phyloP scores from a whole-genome alignment of 92 coral and sea anemone species.

The Porites cylindrica region DNA sequence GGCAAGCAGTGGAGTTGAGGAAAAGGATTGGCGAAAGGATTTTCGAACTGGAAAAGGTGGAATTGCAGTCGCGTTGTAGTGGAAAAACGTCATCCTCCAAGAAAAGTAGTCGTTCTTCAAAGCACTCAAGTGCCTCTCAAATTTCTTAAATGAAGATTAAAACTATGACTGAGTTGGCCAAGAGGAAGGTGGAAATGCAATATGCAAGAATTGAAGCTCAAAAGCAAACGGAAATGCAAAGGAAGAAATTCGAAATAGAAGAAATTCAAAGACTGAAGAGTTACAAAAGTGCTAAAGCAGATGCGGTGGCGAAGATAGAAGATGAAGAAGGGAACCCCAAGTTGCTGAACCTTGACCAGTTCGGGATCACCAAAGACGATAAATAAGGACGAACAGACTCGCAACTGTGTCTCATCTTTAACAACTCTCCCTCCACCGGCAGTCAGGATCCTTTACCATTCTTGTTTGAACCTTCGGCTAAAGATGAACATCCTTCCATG shows the following conservation, averaged over 20 bases:
- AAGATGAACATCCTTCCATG: neutral
- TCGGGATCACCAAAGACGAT: neutral
- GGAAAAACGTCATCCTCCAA: slow-evolving; percentile 3
- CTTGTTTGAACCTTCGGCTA: neutral
- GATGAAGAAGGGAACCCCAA: slow-evolving; percentile 38
- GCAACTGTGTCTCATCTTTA: slow-evolving; percentile 34
- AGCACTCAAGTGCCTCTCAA: slow-evolving; percentile 32
- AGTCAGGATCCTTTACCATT: neutral
- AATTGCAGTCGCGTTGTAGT: slow-evolving; percentile 10
- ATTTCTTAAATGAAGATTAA: slow-evolving; percentile 36
- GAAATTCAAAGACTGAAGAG: slow-evolving; percentile 45
- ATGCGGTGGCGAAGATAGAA: slow-evolving; percentile 43
- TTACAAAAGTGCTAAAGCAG: slow-evolving; percentile 57
- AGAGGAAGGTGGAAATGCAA: slow-evolving; percentile 52
- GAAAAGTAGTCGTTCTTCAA: slow-evolving; percentile 17
- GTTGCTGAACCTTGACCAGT: slow-evolving; percentile 18
- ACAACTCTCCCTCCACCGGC: neutral
- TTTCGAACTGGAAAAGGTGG: slow-evolving; percentile 55
- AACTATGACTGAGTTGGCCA: slow-evolving; percentile 50
- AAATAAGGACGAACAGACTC: slow-evolving; percentile 23
- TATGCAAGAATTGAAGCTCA: slow-evolving; percentile 47
- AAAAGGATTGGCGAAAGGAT: slow-evolving; percentile 43
- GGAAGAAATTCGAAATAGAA: slow-evolving; percentile 52
- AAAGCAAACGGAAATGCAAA: slow-evolving; percentile 52
- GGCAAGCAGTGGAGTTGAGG: slow-evolving; percentile 59